Evolutionary conservation across 2,113 vertebrate species (phyloP), one percentile per base, ranked within the genome.

Genomic region (Serinus canaria): DNA sequence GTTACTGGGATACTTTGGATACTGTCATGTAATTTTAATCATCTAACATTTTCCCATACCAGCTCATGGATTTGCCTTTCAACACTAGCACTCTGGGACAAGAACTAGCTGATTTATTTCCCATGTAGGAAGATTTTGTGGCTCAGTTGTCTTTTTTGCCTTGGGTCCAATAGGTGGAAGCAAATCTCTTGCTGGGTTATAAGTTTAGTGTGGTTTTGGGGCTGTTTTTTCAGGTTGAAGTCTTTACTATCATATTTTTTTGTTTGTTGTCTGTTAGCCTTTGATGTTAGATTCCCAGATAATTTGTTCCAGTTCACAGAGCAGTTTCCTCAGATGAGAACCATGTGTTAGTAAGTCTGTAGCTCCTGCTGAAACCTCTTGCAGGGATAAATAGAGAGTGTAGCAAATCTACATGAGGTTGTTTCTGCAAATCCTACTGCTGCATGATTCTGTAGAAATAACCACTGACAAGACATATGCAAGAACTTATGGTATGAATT

Each of bases 271-370:
- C 81, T 79, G 55, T 64, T 62, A 52, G 56, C 70, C n/a, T 89
- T 91, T 94, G 87, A 91, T 82, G 53, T 63, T 39, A 67, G 52
- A 75, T 92, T 92, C 56, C 56, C 44, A 64, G 56, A 91, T 78
- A 93, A 91, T 93, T 84, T 94, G 64, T 84, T 95, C 73, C 89
- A 87, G 86, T 89, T 93, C 60, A 55, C 49, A 66, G 39, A 83
- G 30, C 22, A 77, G 30, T 77, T 74, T 83, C 55, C 86, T 94
- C 39, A 89, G 24, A 94, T 63, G 76, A 93, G 39, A 47, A 16
- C 47, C 56, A 68, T 63, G 46, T 22, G 0, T 72, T 82, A 69
- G 7, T 43, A 86, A 33, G 37, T 28, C 72, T 74, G 33, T 49
- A 70, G 62, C 43, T 92, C 64, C 55, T 77, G 24, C 76, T 75